phyloP scores from a whole-genome alignment of 2,888 invertebrate species.

The Argyra leucocephala region DNA sequence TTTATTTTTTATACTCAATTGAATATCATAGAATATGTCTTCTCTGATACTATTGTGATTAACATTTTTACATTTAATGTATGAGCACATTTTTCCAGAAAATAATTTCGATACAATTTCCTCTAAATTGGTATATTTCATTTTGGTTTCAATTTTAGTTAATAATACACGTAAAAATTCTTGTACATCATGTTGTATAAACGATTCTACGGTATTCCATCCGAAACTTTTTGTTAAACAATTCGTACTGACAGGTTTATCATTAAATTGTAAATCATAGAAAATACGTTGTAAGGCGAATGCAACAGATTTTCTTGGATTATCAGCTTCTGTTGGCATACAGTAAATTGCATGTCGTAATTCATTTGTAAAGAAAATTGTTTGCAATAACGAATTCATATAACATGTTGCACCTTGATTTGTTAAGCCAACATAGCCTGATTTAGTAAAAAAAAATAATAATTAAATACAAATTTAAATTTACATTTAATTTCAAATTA shows the following conservation, averaged over 20 bases:
- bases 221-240: slow-evolving; percentile 98
- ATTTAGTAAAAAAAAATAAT: not conserved
- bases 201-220: slow-evolving; percentile 99
- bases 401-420: slow-evolving; percentile 99
- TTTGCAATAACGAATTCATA: slow-evolving; percentile 98
- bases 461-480: not conserved
- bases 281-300: slow-evolving; percentile 95
- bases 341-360: slow-evolving; percentile 89
- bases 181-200: slow-evolving; percentile 97
- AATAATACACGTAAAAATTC: slow-evolving; percentile 80
- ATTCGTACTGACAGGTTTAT: slow-evolving; percentile 97
- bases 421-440: slow-evolving; percentile 69
- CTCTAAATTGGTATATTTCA: slow-evolving; percentile 97
- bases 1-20: slow-evolving; percentile 95
- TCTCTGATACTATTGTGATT: slow-evolving; percentile 88
- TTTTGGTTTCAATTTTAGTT: slow-evolving; percentile 97
- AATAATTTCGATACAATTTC: slow-evolving; percentile 95
- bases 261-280: slow-evolving; percentile 94
- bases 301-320: slow-evolving; percentile 79
- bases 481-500: not conserved
- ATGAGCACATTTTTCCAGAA: slow-evolving; percentile 98
- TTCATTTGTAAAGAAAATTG: slow-evolving; percentile 93
- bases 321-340: slow-evolving; percentile 98
- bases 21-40: slow-evolving; percentile 98
- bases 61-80: slow-evolving; percentile 95